Percentiles rank a stretch among this genome's conserved stretches.
phyloP scores from a whole-genome alignment of 1,140 invertebrate species.

The Heliothis subflexa region DNA sequence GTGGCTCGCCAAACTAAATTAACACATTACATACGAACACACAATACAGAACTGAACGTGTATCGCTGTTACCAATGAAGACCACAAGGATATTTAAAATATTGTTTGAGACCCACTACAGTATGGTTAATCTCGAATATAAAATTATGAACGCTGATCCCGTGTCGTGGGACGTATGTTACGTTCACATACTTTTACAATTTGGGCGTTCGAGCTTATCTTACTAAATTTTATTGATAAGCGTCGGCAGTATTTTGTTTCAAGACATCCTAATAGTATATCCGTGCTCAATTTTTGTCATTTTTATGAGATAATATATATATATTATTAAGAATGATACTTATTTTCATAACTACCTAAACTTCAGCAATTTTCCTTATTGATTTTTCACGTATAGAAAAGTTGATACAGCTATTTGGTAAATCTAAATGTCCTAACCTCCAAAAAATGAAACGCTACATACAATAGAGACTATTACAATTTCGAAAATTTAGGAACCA shows the following conservation, averaged over 20 bases:
- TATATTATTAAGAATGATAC: conserved; percentile 70
- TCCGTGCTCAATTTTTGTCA: conserved; percentile 81
- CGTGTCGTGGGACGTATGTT: not conserved
- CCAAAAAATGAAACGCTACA: conserved; percentile 83
- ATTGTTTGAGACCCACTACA: conserved; percentile 65
- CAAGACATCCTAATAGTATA: conserved; percentile 80
- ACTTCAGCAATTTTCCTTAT: conserved; percentile 78
- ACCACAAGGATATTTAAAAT: conserved; percentile 85
- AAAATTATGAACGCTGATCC: conserved; percentile 70
- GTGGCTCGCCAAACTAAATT: conserved; percentile 67
- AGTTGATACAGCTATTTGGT: conserved; percentile 84
- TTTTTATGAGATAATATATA: conserved; percentile 74
- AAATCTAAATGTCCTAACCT: conserved; percentile 83
- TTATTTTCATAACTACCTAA: conserved; percentile 83
- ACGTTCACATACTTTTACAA: conserved; percentile 42
- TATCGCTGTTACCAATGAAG: conserved; percentile 83
- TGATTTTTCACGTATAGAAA: conserved; percentile 81
- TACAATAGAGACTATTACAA: conserved; percentile 86
- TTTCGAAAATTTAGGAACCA: conserved; percentile 87
- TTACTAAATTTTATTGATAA: conserved; percentile 73
- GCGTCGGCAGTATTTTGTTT: conserved; percentile 80
- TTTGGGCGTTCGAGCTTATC: conserved; percentile 65
- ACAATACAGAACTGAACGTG: conserved; percentile 76
- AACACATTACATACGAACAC: conserved; percentile 73
- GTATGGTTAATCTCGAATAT: conserved; percentile 70